Percentiles rank a stretch among this genome's conserved stretches.
Conservation (phyloP, 2,797 vertebrate species). For the Peromyscus nudipes region DNA sequence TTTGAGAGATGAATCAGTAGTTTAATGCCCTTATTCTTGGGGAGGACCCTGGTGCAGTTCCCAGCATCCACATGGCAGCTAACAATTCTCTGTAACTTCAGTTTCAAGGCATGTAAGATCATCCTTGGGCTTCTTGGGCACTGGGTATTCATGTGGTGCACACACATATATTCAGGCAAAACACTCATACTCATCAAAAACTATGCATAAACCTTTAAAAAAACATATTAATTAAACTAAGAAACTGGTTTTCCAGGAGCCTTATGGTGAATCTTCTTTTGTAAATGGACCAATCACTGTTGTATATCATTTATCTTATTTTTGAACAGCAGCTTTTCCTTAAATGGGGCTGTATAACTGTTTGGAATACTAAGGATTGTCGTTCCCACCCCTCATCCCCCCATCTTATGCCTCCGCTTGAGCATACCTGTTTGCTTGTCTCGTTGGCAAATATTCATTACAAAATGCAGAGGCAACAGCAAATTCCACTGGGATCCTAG, state of each 20-base stretch:
- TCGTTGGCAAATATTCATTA: neutral
- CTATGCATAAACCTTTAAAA: neutral
- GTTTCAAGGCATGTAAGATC: neutral
- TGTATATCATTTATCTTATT: neutral
- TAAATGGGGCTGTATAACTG: neutral
- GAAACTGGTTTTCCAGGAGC: conserved; percentile 7
- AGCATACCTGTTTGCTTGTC: conserved; percentile 12
- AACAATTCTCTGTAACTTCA: neutral
- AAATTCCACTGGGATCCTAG: neutral
- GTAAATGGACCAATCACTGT: neutral
- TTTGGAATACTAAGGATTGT: neutral
- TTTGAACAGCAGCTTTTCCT: conserved; percentile 57
- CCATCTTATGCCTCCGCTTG: neutral
- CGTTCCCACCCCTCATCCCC: rapidly evolving
- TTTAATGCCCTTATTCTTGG: neutral
- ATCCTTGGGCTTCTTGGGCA: neutral
- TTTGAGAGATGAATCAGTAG: neutral
- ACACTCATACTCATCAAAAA: neutral
- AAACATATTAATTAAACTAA: neutral
- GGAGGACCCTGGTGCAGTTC: neutral
- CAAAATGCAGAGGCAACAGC: neutral
- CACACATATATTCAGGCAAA: neutral
- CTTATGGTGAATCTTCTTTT: neutral
- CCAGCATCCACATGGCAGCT: neutral
- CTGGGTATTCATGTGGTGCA: neutral